Conservation (phyloP, 1,140 invertebrate species). For the Dryas iulia region DNA sequence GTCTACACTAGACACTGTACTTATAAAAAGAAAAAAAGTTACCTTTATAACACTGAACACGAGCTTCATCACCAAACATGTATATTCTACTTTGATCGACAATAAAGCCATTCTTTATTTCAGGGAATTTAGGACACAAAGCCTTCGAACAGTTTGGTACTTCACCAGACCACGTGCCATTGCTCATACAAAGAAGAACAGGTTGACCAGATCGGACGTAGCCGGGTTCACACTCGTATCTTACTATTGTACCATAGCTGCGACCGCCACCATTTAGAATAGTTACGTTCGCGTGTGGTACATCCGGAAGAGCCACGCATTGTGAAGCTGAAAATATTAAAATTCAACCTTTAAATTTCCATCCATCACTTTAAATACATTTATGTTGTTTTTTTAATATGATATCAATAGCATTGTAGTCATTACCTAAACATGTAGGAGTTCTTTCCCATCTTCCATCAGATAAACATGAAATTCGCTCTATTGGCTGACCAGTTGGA, state of each 20-base stretch:
- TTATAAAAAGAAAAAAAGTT: constrained; percentile 52
- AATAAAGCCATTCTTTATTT: constrained; percentile 91
- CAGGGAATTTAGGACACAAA: constrained; percentile 90
- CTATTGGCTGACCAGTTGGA: constrained; percentile 91
- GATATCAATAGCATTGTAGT: background rate
- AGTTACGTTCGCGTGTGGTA: constrained; percentile 92
- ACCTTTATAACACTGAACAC: constrained; percentile 95
- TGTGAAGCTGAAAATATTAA: constrained; percentile 87
- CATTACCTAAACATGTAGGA: constrained; percentile 90
- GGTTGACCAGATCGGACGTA: constrained; percentile 93
- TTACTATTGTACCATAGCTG: constrained; percentile 96
- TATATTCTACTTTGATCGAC: constrained; percentile 88
- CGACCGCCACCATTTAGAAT: constrained; percentile 95
- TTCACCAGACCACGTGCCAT: constrained; percentile 96
- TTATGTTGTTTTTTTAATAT: background rate
- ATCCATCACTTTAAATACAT: background rate
- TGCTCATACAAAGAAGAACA: constrained; percentile 96
- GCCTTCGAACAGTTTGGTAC: constrained; percentile 94
- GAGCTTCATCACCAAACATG: constrained; percentile 93
- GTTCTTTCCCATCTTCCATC: constrained; percentile 95
- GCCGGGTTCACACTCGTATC: constrained; percentile 96
- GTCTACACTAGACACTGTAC: too few relatives aligned
- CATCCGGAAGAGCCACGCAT: constrained; percentile 93
- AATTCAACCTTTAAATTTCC: background rate
- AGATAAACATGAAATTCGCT: constrained; percentile 93